Percentiles rank a stretch among this genome's conserved stretches.
Evolutionary conservation across 2,888 invertebrate genomes (phyloP).

Genomic region (Amaurobius ferox): DNA sequence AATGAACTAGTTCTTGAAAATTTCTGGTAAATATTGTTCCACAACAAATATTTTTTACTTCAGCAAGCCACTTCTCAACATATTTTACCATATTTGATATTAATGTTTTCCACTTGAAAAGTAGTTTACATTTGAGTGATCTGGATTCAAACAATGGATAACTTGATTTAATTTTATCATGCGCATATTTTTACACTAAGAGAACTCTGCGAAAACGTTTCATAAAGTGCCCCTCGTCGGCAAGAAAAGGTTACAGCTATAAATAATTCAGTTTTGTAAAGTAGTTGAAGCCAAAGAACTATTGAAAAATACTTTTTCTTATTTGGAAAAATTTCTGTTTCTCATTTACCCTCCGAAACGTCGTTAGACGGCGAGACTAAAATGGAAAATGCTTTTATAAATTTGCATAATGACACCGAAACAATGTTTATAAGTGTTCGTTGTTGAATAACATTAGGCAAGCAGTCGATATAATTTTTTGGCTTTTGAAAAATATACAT

Average conservation of each 20-base stretch:
- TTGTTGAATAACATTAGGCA: background rate
- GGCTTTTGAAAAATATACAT: background rate
- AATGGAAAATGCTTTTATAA: background rate
- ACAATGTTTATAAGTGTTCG: background rate
- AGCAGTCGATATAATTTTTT: background rate
- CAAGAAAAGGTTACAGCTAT: background rate
- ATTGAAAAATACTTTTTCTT: background rate
- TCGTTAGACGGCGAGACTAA: background rate
- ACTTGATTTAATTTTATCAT: constrained; percentile 1
- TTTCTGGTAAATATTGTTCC: background rate
- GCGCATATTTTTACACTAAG: background rate
- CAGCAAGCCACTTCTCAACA: background rate
- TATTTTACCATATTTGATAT: background rate
- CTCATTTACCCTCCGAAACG: background rate
- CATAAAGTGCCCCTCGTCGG: background rate
- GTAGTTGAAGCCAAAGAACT: background rate
- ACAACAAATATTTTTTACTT: background rate
- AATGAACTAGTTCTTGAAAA: background rate
- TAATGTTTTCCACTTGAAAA: background rate
- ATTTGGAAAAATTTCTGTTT: background rate
- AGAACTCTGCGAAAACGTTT: too few relatives aligned
- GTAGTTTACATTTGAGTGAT: background rate
- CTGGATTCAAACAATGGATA: background rate
- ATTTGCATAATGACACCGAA: too few relatives aligned
- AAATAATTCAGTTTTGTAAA: background rate